phyloP scores from a whole-genome alignment of 2,888 invertebrate genomes.

The Microdon myrmicae region DNA sequence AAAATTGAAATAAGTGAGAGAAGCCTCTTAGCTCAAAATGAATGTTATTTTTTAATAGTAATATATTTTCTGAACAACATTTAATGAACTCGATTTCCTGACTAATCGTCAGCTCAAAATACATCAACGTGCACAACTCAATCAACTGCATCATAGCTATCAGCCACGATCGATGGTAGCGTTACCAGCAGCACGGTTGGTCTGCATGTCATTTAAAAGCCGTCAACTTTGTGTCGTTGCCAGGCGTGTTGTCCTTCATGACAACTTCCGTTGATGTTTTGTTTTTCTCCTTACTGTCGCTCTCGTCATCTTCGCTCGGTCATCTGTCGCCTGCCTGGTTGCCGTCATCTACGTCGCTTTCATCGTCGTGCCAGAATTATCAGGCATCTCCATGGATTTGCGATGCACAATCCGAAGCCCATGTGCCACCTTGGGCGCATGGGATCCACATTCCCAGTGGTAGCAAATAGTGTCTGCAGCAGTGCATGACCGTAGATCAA shows the following conservation, averaged over 20 bases:
- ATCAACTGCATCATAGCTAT: too few species aligned
- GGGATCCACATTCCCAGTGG: conserved; percentile 6
- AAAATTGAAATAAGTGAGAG: too few species aligned
- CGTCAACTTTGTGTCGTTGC: conserved; percentile 40
- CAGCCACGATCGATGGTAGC: too few species aligned
- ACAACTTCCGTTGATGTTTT: conserved; percentile 40
- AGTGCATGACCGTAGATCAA: conserved; percentile 47
- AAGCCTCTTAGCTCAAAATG: too few species aligned
- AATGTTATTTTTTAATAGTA: too few species aligned
- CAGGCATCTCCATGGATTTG: conserved; percentile 45
- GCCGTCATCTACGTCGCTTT: conserved; percentile 4
- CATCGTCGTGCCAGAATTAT: conserved; percentile 49
- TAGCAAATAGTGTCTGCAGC: conserved; percentile 21
- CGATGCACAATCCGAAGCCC: conserved; percentile 32
- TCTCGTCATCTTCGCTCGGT: conserved; percentile 1
- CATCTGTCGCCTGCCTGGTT: too few species aligned
- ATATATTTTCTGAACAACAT: too few species aligned
- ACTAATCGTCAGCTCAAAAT: too few species aligned
- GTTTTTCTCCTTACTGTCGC: conserved; percentile 12
- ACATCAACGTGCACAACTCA: too few species aligned
- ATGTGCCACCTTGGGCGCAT: conserved; percentile 22
- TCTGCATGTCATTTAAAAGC: conserved; percentile 37
- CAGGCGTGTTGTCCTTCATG: conserved; percentile 41
- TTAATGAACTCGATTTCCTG: too few species aligned
- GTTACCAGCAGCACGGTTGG: conserved; percentile 39